Conservation (phyloP, 1,140 invertebrate species). For the Telenomus remus region DNA sequence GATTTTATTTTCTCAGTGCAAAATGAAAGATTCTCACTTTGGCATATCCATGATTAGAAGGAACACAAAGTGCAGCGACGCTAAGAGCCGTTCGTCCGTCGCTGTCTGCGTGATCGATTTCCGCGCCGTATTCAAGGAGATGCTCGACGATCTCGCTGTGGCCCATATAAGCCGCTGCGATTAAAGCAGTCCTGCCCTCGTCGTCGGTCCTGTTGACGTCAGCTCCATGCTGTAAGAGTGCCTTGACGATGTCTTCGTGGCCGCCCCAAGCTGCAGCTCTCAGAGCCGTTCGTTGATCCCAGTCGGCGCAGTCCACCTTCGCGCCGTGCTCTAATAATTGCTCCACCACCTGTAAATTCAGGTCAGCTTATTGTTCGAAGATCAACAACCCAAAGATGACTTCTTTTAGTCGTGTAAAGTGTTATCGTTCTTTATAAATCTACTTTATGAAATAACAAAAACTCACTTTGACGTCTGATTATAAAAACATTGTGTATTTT, state of each 20-base stretch:
- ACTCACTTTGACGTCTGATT: too few species aligned
- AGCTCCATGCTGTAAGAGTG: conserved; percentile 83
- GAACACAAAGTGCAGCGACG: conserved; percentile 93
- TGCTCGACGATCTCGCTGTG: conserved; percentile 94
- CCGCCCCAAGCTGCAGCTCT: conserved; percentile 92
- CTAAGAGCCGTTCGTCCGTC: conserved; percentile 95
- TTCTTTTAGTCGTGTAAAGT: conserved; percentile 42
- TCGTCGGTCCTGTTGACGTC: conserved; percentile 89
- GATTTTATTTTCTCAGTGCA: not conserved
- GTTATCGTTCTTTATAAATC: conserved; percentile 26
- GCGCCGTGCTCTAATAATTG: conserved; percentile 87
- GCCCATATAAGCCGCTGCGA: conserved; percentile 92
- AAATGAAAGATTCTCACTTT: conserved; percentile 73
- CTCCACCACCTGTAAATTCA: conserved; percentile 83
- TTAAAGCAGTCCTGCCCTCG: conserved; percentile 92
- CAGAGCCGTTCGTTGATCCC: conserved; percentile 83
- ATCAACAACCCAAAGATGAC: conserved; percentile 40
- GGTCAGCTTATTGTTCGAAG: conserved; percentile 47
- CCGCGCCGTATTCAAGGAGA: conserved; percentile 88
- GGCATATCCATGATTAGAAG: conserved; percentile 85
- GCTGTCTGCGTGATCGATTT: conserved; percentile 91
- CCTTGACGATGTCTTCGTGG: conserved; percentile 84
- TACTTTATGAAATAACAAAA: too few species aligned
- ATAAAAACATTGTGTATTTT: too few species aligned
- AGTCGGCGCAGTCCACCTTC: conserved; percentile 86